Evolutionary conservation across 2,113 vertebrate genomes (phyloP), one percentile per base, ranked within the genome.

Genomic region (Cyanoramphus novaezelandiae): DNA sequence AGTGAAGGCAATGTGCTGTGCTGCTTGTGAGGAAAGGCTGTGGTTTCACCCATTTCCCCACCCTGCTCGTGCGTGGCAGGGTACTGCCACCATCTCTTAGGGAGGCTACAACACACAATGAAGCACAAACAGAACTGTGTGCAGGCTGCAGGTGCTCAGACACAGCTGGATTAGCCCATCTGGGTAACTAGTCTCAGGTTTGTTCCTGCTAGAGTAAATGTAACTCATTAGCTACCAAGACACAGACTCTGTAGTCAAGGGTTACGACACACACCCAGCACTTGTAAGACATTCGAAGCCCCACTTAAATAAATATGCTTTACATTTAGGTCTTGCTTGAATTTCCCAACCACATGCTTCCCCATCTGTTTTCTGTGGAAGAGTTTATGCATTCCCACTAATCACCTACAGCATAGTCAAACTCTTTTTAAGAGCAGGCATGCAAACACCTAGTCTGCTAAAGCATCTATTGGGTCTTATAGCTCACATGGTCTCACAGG

Each of bases 401-500:
- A 55, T 64, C 47, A 72, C 76, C 82, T 71, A 24, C 57, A 80
- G 49, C 35, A 86, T 23, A 95, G 86, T 37, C 60, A 39, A 77
- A 62, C 31, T 69, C 72, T 46, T 78, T 84, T 83, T 81, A 74
- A 67, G 82, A 90, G n/a, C 31, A 84, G 41, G 28, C 55, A 43
- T 13, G 43, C 74, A 65, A 87, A 83, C 3, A 13, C 70, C 41
- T 21, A 16, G 20, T 35, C 29, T 91, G 59, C 31, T 81, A 28
- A 77, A 91, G 46, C 60, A 46, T 39, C 72, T 41, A 63, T 3
- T 41, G 28, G 17, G 77, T 43, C n/a, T 78, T 69, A 23, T 41
- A 88, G 75, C 46, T 90, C 9, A 4, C 37, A 52, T 35, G 80
- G 60, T 83, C 49, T 77, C 88, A 76, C 37, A 68, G 63, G 28